Evolutionary conservation across 2,113 vertebrate species (phyloP).

Genomic region (Actenoides hombroni): DNA sequence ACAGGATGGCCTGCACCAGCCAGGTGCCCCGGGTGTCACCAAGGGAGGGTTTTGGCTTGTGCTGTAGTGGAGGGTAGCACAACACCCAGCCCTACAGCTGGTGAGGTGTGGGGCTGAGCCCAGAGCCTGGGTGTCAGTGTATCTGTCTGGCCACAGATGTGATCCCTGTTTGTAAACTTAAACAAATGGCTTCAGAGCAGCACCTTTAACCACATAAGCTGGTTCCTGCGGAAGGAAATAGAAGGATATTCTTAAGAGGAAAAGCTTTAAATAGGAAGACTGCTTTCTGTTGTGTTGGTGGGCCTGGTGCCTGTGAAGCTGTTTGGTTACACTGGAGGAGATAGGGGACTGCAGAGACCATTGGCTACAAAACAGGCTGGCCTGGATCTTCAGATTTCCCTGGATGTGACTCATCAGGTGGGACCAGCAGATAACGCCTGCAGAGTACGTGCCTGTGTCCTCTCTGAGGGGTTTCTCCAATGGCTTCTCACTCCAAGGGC

Average conservation of each 20-base stretch:
- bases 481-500: not conserved
- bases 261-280: not conserved
- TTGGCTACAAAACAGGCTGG: not conserved
- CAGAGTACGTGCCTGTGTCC: not conserved
- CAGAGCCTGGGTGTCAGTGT: accelerated
- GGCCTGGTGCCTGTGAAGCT: not conserved
- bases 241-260: not conserved
- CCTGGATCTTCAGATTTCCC: not conserved
- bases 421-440: not conserved
- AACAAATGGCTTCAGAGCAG: not conserved
- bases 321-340: not conserved
- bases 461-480: not conserved
- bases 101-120: not conserved
- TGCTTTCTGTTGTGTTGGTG: not conserved
- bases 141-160: not conserved
- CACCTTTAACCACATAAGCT: not conserved
- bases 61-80: not conserved
- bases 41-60: not conserved
- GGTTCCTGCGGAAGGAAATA: not conserved
- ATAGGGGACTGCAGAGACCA: not conserved
- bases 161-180: not conserved
- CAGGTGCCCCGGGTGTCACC: not conserved
- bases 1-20: not conserved
- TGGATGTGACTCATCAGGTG: not conserved
- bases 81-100: not conserved